Percentiles rank a stretch among this genome's conserved stretches.
These are phyloP conservation scores for Arnoldichthys spilopterus DNA, from an alignment of 2,797 vertebrate species.

Conservation along the genomic window DNA sequence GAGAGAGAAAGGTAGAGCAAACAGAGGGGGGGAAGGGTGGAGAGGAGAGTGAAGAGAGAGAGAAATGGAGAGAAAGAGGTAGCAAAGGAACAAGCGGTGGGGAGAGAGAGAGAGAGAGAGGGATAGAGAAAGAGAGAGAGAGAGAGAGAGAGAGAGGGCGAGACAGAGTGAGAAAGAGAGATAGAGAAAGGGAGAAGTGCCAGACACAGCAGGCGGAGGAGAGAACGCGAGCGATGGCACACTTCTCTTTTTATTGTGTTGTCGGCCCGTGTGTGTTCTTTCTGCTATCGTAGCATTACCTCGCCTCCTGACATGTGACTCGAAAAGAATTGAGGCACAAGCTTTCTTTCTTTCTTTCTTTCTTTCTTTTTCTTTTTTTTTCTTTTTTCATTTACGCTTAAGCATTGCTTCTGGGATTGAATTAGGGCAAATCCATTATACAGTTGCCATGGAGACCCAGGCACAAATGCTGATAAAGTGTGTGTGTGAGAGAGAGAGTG, in stretches of 20 bases:
- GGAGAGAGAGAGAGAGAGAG: not conserved
- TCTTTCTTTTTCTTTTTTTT: not conserved
- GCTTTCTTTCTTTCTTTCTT: not conserved
- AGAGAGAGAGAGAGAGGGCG: too few relatives aligned
- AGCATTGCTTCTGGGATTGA: constrained; percentile 83
- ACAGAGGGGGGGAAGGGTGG: constrained; percentile 11
- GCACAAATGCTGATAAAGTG: constrained; percentile 76
- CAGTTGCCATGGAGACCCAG: constrained; percentile 83
- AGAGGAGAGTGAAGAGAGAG: constrained; percentile 55
- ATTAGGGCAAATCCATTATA: constrained; percentile 84
- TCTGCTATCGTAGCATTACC: constrained; percentile 73
- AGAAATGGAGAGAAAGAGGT: constrained; percentile 64
- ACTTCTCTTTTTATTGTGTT: constrained; percentile 50
- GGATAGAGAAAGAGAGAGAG: constrained; percentile 69
- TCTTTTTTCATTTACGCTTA: constrained; percentile 51
- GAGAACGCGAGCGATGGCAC: constrained; percentile 59
- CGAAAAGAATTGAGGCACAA: constrained; percentile 73
- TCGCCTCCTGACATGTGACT: constrained; percentile 81
- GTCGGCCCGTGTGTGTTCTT: constrained; percentile 59
- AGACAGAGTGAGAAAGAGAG: not conserved
- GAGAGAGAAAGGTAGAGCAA: constrained; percentile 29
- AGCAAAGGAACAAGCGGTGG: constrained; percentile 44
- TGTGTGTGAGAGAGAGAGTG: constrained; percentile 52
- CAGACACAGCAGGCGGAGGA: constrained; percentile 51
- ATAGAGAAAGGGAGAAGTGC: constrained; percentile 49